Base-by-base conservation (phyloP, 1,140 invertebrate genomes). In the Scaptodrosophila lebanonensis region DNA sequence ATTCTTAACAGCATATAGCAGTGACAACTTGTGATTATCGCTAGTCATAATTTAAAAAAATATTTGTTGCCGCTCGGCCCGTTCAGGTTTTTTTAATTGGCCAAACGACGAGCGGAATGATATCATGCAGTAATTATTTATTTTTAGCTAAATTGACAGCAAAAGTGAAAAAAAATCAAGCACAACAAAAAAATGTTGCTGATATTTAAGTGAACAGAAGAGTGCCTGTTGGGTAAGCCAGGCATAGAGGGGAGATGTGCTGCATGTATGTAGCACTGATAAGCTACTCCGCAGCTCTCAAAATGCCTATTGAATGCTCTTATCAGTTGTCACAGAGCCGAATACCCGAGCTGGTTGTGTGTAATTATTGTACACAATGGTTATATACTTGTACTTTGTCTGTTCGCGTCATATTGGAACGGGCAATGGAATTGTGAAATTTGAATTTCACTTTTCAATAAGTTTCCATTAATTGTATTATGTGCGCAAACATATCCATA, bases 141-240 rank as follows among this genome's bases (percentile, higher is more conserved):
- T 79, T 79, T 79, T 79, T 79, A 79, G 75, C 65, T 60, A 82
- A 79, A 82, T 82, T 69, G 75, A 66, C 73, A 77, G 72, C 69
- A 65, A 45, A 27, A 47, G 49, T 20, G 13, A 20, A 27, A 56
- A 49, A 64, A 52, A 51, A 49, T 44, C 44, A 61, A 45, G 40
- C 32, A 32, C 12, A 42, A 64, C 66, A 77, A 77, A 76, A 76
- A 76, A 77, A 9, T 58, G 48, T 53, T 68, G n/a, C n/a, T n/a
- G n/a, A n/a, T 66, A 71, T 61, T 56, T 79, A 56, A 75, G n/a
- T n/a, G n/a, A n/a, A n/a, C n/a, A n/a, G n/a, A n/a, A n/a, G n/a
- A n/a, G n/a, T n/a, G n/a, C n/a, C n/a, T n/a, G n/a, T n/a, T n/a
- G n/a, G n/a, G n/a, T n/a, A n/a, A n/a, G n/a, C n/a, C n/a, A n/a